These are phyloP conservation scores for Clarias platycephalus DNA, from an alignment of 2,797 vertebrate species.

Conservation along the genomic window DNA sequence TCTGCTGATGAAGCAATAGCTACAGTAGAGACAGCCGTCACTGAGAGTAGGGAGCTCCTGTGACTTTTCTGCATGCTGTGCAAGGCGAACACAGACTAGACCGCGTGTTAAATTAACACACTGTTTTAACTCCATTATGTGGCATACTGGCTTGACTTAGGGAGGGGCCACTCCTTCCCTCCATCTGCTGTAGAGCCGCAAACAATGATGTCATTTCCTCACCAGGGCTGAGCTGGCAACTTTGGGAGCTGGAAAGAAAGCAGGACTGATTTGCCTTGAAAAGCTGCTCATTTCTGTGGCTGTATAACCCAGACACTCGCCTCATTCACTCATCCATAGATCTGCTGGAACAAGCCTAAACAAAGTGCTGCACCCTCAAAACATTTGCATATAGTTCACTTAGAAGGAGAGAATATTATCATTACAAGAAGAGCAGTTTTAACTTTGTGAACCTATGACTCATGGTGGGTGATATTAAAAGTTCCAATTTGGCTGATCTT, in stretches of 20 bases:
- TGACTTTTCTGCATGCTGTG: not conserved
- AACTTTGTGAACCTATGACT: not conserved
- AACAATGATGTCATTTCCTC: constrained; percentile 69
- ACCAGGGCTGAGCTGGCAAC: constrained; percentile 62
- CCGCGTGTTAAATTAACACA: constrained; percentile 34
- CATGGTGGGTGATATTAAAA: not conserved
- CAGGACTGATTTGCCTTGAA: constrained; percentile 36
- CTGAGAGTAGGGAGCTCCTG: not conserved
- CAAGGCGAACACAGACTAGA: constrained; percentile 14
- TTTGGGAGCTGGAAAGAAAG: constrained; percentile 45
- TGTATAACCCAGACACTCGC: constrained; percentile 12
- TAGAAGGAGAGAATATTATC: not conserved
- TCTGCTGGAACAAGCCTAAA: constrained; percentile 14
- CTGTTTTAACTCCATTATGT: constrained; percentile 46
- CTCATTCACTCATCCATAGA: constrained; percentile 8
- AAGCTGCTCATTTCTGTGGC: constrained; percentile 32
- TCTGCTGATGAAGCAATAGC: constrained; percentile 30
- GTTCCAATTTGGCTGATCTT: constrained; percentile 7
- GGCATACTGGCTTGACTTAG: constrained; percentile 44
- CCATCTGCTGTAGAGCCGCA: constrained; percentile 57
- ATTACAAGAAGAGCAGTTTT: constrained; percentile 5
- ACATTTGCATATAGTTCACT: constrained; percentile 14
- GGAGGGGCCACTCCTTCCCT: constrained; percentile 49
- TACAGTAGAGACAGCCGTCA: not conserved
- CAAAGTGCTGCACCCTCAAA: constrained; percentile 11